Percentiles rank a stretch among this genome's conserved stretches.
These are phyloP conservation scores for Callipepla squamata DNA, from an alignment of 2,113 vertebrate genomes.

Conservation along the genomic window DNA sequence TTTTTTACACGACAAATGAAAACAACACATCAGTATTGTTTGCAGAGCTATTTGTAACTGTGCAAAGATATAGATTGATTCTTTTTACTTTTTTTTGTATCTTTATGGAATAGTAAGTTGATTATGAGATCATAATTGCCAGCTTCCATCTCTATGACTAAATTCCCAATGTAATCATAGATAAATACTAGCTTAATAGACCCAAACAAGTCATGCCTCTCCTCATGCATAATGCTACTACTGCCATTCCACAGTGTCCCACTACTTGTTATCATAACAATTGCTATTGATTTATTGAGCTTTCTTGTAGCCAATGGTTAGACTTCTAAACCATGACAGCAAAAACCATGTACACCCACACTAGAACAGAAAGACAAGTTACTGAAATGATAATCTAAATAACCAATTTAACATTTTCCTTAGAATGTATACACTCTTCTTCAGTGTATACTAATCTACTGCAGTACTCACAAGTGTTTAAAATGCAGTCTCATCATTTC, in stretches of 20 bases:
- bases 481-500: background rate
- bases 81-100: conserved; percentile 43
- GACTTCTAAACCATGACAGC: conserved; percentile 65
- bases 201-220: conserved; percentile 85
- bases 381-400: background rate
- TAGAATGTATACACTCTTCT: background rate
- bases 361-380: conserved; percentile 26
- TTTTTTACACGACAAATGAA: background rate
- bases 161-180: conserved; percentile 74
- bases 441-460: background rate
- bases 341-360: conserved; percentile 30
- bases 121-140: conserved; percentile 84
- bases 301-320: conserved; percentile 82
- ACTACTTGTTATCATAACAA: conserved; percentile 84
- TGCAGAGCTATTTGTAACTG: background rate
- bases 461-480: background rate
- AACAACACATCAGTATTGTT: background rate
- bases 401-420: background rate
- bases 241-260: conserved; percentile 75
- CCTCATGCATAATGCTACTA: conserved; percentile 64
- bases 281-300: conserved; percentile 90
- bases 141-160: conserved; percentile 82
- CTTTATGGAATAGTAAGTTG: conserved; percentile 79
- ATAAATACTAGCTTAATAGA: conserved; percentile 82
- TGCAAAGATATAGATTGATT: conserved; percentile 37